These are phyloP conservation scores for Intellagama lesueurii DNA, from an alignment of 2,797 vertebrate species.

Conservation along the genomic window DNA sequence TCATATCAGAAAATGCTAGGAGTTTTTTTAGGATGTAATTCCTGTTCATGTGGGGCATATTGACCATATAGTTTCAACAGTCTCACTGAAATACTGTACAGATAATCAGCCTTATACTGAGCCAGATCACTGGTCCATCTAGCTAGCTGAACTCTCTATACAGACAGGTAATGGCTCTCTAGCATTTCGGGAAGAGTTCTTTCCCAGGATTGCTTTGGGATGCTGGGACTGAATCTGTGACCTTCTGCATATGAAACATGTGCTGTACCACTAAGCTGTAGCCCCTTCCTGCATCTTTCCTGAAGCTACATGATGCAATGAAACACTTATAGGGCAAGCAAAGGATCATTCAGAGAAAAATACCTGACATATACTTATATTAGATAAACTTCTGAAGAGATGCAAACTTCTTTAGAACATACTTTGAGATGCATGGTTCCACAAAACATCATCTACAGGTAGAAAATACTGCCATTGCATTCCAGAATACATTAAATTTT, in stretches of 20 bases:
- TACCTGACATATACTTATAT: slow-evolving; percentile 3
- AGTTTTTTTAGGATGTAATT: neutral
- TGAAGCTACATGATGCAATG: neutral
- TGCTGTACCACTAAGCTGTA: neutral
- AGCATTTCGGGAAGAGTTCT: neutral
- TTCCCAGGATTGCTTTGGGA: neutral
- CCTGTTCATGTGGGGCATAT: neutral
- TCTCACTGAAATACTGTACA: neutral
- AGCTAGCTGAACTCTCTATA: neutral
- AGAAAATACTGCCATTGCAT: neutral
- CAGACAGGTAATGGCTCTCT: neutral
- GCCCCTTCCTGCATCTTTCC: neutral
- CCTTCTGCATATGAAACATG: neutral
- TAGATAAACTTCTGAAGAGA: neutral
- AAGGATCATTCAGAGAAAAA: neutral
- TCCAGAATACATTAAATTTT: neutral
- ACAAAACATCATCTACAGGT: neutral
- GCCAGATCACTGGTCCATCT: neutral
- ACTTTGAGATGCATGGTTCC: neutral
- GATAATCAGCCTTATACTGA: neutral
- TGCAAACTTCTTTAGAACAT: neutral
- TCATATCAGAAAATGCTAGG: neutral
- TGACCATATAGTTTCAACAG: neutral
- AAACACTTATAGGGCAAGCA: neutral
- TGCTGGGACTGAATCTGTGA: neutral